A percentile compares a stretch with the other conserved stretches of the same genome.
Conservation (phyloP, 2,888 invertebrate genomes). For the Aproaerema taeniolella region DNA sequence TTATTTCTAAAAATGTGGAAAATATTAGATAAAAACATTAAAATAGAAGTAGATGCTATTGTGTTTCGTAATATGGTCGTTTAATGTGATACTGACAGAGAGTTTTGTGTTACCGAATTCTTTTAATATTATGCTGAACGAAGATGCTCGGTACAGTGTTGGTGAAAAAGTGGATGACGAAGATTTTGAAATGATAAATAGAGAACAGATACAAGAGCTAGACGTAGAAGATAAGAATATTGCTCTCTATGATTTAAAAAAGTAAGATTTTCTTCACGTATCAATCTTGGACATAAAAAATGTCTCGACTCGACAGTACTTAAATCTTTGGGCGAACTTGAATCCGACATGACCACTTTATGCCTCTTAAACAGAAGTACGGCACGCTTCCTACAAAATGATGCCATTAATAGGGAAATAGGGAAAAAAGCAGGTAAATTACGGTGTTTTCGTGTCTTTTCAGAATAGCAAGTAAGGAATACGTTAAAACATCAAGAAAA, state of each 20-base stretch:
- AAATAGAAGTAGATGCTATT: constrained; percentile 19
- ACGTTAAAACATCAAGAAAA: constrained; percentile 9
- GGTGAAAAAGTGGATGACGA: constrained; percentile 32
- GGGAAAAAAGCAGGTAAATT: no score
- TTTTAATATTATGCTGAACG: constrained; percentile 28
- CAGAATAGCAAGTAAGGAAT: constrained; percentile 28
- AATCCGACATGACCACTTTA: no score
- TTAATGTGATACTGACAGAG: constrained; percentile 16
- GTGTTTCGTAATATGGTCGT: constrained; percentile 23
- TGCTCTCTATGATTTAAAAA: background rate
- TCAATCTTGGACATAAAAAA: no score
- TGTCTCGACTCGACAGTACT: no score
- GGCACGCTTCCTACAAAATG: no score
- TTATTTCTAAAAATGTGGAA: no score
- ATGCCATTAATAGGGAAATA: no score
- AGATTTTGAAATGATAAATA: constrained; percentile 37
- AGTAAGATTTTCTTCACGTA: background rate
- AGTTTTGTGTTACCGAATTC: constrained; percentile 26
- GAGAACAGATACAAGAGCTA: constrained; percentile 21
- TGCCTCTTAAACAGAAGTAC: no score
- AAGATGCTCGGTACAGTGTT: constrained; percentile 34
- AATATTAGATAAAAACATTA: no score
- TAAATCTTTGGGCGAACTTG: no score
- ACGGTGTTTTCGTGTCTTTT: background rate
- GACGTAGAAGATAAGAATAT: constrained; percentile 19